Evolutionary conservation across 2,888 invertebrate species (phyloP).

Genomic region (Lasioglossum villosulum): DNA sequence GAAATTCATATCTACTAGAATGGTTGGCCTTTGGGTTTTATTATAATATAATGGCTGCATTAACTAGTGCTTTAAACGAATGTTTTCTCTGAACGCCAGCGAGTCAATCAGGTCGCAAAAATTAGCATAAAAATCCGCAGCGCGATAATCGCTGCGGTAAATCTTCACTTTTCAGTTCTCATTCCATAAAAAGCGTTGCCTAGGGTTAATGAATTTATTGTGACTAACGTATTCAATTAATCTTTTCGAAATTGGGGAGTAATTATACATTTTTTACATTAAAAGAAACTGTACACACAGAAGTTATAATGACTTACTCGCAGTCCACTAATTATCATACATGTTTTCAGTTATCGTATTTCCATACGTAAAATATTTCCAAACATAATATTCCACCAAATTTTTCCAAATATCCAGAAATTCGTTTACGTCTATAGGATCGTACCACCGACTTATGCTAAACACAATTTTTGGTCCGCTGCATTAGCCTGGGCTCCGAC

Average conservation of each 20-base stretch:
- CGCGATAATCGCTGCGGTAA: background rate
- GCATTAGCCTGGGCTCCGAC: background rate
- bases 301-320: background rate
- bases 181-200: background rate
- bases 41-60: background rate
- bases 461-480: background rate
- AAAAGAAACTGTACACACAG: background rate
- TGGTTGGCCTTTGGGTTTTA: background rate
- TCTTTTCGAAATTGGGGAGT: background rate
- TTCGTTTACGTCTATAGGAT: background rate
- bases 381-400: too few relatives aligned
- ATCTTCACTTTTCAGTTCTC: background rate
- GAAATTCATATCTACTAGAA: background rate
- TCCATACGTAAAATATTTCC: too few relatives aligned
- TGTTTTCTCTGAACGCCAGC: background rate
- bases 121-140: conserved; percentile 1
- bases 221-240: background rate
- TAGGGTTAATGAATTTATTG: too few relatives aligned
- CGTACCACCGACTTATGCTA: background rate
- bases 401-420: background rate
- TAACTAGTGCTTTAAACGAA: background rate
- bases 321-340: too few relatives aligned
- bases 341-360: too few relatives aligned
- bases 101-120: background rate
- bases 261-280: background rate